Conservation (phyloP, 2,888 invertebrate species). For the Hirudinaria manillensis region DNA sequence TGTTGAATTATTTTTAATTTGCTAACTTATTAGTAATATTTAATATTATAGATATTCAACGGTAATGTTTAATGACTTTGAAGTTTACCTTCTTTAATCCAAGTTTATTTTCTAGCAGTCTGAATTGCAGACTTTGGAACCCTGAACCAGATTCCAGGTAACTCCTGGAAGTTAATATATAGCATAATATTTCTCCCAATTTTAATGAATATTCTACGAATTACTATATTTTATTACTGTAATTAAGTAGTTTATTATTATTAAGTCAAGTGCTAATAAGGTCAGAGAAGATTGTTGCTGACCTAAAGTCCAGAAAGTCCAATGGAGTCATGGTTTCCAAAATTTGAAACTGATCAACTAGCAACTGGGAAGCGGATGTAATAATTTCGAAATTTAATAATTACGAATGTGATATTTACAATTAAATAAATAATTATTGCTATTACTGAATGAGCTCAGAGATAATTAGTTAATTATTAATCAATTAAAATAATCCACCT, state of each 20-base stretch:
- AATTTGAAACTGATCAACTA: constrained; percentile 93
- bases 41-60: too few relatives aligned
- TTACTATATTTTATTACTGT: too few relatives aligned
- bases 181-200: neutral
- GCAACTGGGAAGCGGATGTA: constrained; percentile 62
- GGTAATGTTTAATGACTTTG: too few relatives aligned
- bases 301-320: constrained; percentile 91
- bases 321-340: constrained; percentile 97
- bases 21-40: too few relatives aligned
- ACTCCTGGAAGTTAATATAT: constrained; percentile 58
- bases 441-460: constrained; percentile 18
- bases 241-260: too few relatives aligned
- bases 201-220: too few relatives aligned
- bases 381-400: too few relatives aligned
- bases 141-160: constrained; percentile 91
- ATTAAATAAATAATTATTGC: too few relatives aligned
- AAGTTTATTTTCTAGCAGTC: constrained; percentile 88
- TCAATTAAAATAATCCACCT: constrained; percentile 43
- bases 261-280: too few relatives aligned
- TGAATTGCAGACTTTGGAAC: constrained; percentile 90
- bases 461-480: neutral
- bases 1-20: too few relatives aligned
- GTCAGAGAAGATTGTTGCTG: constrained; percentile 3
- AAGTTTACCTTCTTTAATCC: constrained; percentile 60
- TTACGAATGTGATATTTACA: too few relatives aligned